Percentiles rank a stretch among this genome's conserved stretches.
Conservation (phyloP, 2,113 vertebrate genomes). For the Podiceps cristatus region DNA sequence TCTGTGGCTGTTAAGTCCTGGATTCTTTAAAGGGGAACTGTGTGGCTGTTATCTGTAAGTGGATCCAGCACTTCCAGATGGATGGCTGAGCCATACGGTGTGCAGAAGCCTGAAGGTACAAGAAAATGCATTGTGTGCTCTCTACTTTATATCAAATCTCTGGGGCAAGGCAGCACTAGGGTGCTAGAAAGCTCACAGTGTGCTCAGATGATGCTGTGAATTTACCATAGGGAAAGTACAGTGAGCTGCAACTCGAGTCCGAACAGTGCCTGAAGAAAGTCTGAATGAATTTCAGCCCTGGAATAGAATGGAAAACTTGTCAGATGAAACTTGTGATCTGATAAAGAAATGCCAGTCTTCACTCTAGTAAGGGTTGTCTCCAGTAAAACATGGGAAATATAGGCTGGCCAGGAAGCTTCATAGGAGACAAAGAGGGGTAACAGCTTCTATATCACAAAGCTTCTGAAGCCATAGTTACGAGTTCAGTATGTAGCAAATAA, state of each 20-base stretch:
- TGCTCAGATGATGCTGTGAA: not conserved
- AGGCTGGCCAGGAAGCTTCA: not conserved
- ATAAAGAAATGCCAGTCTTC: not conserved
- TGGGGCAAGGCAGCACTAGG: not conserved
- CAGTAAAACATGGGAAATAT: not conserved
- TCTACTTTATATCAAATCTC: not conserved
- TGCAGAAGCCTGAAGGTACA: not conserved
- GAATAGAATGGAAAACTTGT: not conserved
- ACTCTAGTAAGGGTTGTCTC: not conserved
- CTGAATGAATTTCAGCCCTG: not conserved
- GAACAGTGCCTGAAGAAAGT: not conserved
- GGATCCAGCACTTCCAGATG: not conserved
- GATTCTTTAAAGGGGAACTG: not conserved
- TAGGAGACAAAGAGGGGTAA: not conserved
- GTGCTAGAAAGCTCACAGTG: not conserved
- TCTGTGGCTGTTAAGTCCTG: not conserved
- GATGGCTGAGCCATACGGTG: not conserved
- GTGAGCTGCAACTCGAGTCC: not conserved
- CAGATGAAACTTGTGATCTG: not conserved
- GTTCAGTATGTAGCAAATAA: not conserved
- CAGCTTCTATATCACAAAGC: not conserved
- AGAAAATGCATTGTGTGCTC: not conserved
- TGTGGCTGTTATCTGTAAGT: rapidly evolving
- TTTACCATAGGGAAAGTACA: not conserved
- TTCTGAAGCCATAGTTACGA: not conserved